Evolutionary conservation across 2,113 vertebrate genomes (phyloP).

Genomic region (cattle (Bos taurus)): ARS-UCD2.0 NC_037330.1:99136001-99136500

Average conservation of each 20-base stretch:
- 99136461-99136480: not conserved
- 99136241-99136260: not conserved
- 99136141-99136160: not conserved
- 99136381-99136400: not conserved
- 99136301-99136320: not conserved
- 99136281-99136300: not conserved
- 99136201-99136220: not conserved
- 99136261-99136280: not conserved
- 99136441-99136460: not conserved
- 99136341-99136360: not conserved
- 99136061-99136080: not conserved
- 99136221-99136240: not conserved
- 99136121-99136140: not conserved
- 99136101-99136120: fast-evolving
- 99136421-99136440: not conserved
- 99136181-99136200: not conserved
- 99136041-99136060: not conserved
- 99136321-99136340: not conserved
- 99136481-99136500: not conserved
- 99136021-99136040: not conserved
- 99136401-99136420: not conserved
- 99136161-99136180: not conserved
- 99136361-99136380: not conserved
- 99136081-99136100: not conserved
- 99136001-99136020: not conserved